Conservation (phyloP, 1,140 invertebrate species). For the Cyclargus thomasi region DNA sequence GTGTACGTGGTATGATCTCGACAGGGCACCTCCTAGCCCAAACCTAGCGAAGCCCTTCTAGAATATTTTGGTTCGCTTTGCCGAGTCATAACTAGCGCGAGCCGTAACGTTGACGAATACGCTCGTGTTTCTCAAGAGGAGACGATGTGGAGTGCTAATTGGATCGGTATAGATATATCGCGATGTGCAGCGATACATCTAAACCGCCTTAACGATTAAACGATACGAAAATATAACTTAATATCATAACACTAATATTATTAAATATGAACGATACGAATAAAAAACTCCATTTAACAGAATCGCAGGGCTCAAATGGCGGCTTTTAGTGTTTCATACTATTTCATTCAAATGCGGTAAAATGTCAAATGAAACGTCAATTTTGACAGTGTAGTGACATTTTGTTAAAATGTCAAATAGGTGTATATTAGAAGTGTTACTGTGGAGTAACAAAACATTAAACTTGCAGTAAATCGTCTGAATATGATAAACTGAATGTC, state of each 20-base stretch:
- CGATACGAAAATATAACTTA: slow-evolving; percentile 4
- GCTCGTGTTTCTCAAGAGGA: slow-evolving; percentile 2
- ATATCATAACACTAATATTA: slow-evolving; percentile 12
- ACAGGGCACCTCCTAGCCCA: not conserved
- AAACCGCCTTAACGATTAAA: not conserved
- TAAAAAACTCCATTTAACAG: slow-evolving; percentile 8
- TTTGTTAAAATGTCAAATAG: too few species aligned
- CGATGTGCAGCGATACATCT: not conserved
- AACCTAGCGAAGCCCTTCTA: not conserved
- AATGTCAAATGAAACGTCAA: too few species aligned
- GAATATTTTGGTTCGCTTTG: slow-evolving; percentile 3
- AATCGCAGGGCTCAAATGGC: not conserved
- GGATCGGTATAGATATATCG: slow-evolving; percentile 9
- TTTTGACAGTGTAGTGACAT: too few species aligned
- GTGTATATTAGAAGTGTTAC: too few species aligned
- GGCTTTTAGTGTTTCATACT: not conserved
- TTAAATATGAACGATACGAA: slow-evolving; percentile 11
- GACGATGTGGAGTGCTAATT: not conserved
- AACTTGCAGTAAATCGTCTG: too few species aligned
- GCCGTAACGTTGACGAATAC: not conserved
- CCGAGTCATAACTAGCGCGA: not conserved
- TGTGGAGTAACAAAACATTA: too few species aligned
- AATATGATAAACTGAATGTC: too few species aligned
- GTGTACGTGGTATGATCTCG: slow-evolving; percentile 25
- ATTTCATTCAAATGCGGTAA: too few species aligned